Evolutionary conservation across 2,888 invertebrate genomes (phyloP).

Genomic region (Papilio demoleus): DNA sequence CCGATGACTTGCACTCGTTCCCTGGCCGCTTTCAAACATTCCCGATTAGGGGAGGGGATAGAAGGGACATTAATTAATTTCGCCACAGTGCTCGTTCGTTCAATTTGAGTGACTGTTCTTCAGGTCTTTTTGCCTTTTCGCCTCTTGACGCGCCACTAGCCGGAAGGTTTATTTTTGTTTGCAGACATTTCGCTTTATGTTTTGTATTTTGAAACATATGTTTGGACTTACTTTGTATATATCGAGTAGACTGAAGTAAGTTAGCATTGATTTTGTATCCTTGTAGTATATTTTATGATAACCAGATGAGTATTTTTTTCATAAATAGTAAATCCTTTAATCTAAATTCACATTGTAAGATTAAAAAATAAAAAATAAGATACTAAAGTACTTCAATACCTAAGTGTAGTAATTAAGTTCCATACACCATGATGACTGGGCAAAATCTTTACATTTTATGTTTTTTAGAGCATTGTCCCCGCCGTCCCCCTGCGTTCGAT

Average conservation of each 20-base stretch:
- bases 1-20: conserved; percentile 75
- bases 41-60: conserved; percentile 54
- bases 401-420: conserved; percentile 9
- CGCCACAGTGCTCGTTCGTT: conserved; percentile 65
- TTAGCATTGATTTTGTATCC: no score
- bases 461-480: conserved; percentile 59
- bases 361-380: neutral
- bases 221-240: neutral
- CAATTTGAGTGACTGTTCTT: conserved; percentile 65
- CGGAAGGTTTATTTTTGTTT: conserved; percentile 42
- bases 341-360: neutral
- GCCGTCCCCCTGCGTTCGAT: conserved; percentile 68
- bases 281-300: neutral
- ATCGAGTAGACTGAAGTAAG: neutral
- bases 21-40: conserved; percentile 70
- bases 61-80: conserved; percentile 77
- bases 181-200: conserved; percentile 31
- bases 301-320: no score
- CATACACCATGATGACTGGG: conserved; percentile 11
- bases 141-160: conserved; percentile 45
- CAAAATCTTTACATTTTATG: conserved; percentile 38
- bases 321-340: no score
- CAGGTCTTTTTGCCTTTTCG: conserved; percentile 56
- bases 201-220: conserved; percentile 24
- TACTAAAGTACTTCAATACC: neutral